Conservation (phyloP, 2,888 invertebrate species). For the Eubasilissa splendida region DNA sequence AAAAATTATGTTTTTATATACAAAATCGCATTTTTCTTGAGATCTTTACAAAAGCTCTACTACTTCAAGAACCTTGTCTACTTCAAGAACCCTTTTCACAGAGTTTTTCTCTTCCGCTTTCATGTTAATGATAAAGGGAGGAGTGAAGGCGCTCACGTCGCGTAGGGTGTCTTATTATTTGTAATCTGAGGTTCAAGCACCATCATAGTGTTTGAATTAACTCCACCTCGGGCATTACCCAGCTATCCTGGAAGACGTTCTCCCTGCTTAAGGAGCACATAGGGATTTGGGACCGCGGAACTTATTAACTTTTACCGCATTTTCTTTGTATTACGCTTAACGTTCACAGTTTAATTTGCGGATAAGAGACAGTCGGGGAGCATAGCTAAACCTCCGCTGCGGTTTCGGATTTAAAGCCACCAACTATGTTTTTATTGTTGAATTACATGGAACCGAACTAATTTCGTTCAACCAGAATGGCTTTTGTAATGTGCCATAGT, state of each 20-base stretch:
- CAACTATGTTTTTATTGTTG: neutral
- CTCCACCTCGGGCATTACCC: slow-evolving; percentile 27
- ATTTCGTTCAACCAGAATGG: neutral
- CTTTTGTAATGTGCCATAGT: neutral
- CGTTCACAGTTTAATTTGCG: slow-evolving; percentile 45
- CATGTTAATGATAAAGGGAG: neutral
- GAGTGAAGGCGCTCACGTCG: slow-evolving; percentile 1
- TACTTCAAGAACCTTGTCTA: neutral
- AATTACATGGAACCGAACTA: neutral
- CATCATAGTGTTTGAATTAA: slow-evolving; percentile 32
- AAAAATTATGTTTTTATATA: too few species aligned
- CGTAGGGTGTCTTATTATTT: slow-evolving; percentile 36
- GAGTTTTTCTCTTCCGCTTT: slow-evolving; percentile 12
- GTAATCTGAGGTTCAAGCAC: slow-evolving; percentile 26
- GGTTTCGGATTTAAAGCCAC: neutral
- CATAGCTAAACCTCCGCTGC: neutral
- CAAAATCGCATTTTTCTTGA: too few species aligned
- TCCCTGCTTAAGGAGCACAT: neutral
- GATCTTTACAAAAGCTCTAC: too few species aligned
- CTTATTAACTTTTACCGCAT: slow-evolving; percentile 51
- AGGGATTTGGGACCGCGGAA: slow-evolving; percentile 44
- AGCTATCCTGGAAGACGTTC: neutral
- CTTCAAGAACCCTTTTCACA: neutral
- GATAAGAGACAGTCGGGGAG: neutral
- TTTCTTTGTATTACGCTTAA: slow-evolving; percentile 43